phyloP scores from a whole-genome alignment of 1,140 invertebrate species.

The Lasaia peninsularis region DNA sequence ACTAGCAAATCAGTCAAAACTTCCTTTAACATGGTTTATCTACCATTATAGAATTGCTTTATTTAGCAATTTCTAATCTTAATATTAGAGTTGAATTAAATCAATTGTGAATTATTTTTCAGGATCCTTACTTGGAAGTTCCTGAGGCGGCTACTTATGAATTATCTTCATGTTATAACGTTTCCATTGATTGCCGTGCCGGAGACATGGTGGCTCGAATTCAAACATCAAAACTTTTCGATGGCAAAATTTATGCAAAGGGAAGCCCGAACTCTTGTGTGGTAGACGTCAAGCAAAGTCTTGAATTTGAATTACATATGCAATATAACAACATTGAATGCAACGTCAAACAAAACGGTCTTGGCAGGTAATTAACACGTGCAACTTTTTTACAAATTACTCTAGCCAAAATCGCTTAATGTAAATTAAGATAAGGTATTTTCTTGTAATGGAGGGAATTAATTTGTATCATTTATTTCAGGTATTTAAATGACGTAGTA shows the following conservation, averaged over 20 bases:
- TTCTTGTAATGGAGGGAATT: too few relatives aligned
- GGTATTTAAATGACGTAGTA: constrained; percentile 91
- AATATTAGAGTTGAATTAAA: constrained; percentile 1
- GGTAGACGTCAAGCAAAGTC: constrained; percentile 88
- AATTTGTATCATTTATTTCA: constrained; percentile 32
- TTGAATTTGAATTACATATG: constrained; percentile 93
- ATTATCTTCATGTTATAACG: constrained; percentile 95
- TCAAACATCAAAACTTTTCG: constrained; percentile 94
- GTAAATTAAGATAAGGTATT: too few relatives aligned
- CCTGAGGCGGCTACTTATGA: constrained; percentile 94
- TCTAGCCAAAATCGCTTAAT: too few relatives aligned
- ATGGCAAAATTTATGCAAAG: constrained; percentile 96
- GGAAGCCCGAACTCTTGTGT: constrained; percentile 94
- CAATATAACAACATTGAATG: constrained; percentile 95
- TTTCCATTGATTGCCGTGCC: constrained; percentile 93
- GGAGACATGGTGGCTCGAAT: constrained; percentile 95
- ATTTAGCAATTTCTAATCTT: too few relatives aligned
- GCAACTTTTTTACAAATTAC: background rate
- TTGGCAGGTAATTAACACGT: constrained; percentile 81
- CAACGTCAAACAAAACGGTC: constrained; percentile 90
- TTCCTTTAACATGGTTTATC: too few relatives aligned
- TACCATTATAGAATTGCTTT: too few relatives aligned
- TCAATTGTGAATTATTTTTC: constrained; percentile 33
- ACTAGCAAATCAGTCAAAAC: background rate
- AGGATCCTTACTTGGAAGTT: constrained; percentile 93